Base-by-base conservation (phyloP, 1,140 invertebrate species). In the Drosophila ficusphila region DNA sequence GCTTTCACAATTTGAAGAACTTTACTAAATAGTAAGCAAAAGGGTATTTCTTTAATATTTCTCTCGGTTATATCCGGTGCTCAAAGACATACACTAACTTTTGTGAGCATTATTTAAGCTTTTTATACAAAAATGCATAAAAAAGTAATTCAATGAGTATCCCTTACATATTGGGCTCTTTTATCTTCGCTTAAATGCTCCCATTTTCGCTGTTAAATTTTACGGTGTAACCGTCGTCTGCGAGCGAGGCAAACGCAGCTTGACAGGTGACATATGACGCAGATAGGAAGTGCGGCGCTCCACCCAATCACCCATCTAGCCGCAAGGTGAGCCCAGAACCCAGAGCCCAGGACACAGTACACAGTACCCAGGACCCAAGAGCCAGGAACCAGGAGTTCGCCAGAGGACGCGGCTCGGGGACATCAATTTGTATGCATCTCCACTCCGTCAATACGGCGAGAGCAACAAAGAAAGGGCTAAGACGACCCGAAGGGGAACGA, bases 231-330 rank as follows among this genome's bases (percentile, higher is more conserved):
- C 9, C 8, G 16, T 29, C 29, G 34, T 11, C 12, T 44, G 8
- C 38, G 25, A 47, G 58, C 21, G 31, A 25, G 60, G 62, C 41
- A 51, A 67, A 67, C 62, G 60, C 60, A 46, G 44, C 62, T 44
- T 69, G 65, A 69, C 65, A 69, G 65, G 12, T 68, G 65, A 69
- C 65, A 69, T 68, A 46, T 54, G 65, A 69, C 38, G 61, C 31
- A 41, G 38, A 69, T 69, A 49, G 33, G 14, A 39, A 18, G 54
- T 60, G 60, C 21, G 58, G 44, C 34, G n/a, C 19, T 14, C 62
- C 58, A 23, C 31, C 56, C 61, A 21, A 47, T 29, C 57, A 21
- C 41, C 62, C 27, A 41, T 29, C n/a, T 33, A 25, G 60, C 62
- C 60, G 19, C 44, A 31, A 48, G 60, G 53, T 57, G 53, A 18